These are phyloP conservation scores for Kradibia gibbosae DNA, from an alignment of 1,140 invertebrate genomes.

Conservation along the genomic window DNA sequence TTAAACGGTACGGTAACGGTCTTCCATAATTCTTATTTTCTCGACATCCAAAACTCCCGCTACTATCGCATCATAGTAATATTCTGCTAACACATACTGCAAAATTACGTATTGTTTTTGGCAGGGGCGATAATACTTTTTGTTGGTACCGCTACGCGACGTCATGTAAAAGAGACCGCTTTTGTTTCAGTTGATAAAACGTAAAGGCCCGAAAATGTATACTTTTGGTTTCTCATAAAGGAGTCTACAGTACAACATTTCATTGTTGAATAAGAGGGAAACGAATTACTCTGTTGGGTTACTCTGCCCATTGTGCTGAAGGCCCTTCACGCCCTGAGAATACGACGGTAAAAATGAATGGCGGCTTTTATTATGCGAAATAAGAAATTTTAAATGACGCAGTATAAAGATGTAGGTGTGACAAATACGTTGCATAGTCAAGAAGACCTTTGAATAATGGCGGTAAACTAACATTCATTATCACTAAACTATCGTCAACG, in stretches of 20 bases:
- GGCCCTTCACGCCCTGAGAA: not conserved
- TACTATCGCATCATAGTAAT: not conserved
- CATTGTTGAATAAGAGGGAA: not conserved
- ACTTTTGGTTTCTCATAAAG: conserved; percentile 8
- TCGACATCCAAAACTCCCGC: not conserved
- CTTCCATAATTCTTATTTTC: conserved; percentile 57
- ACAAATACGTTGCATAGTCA: conserved; percentile 3
- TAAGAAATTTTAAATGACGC: conserved; percentile 31
- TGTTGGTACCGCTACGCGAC: conserved; percentile 39
- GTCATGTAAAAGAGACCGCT: no score
- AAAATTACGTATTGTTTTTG: conserved; percentile 53
- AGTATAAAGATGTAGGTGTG: conserved; percentile 1
- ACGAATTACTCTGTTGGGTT: not conserved
- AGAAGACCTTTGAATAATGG: conserved; percentile 1
- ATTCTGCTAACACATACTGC: not conserved
- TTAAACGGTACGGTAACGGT: conserved; percentile 52
- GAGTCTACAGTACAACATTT: not conserved
- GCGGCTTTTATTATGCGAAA: conserved; percentile 36
- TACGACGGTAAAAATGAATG: conserved; percentile 29
- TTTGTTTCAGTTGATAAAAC: conserved; percentile 1
- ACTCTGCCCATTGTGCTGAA: not conserved
- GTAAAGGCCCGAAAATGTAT: conserved; percentile 23
- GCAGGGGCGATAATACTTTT: not conserved
- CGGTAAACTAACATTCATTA: conserved; percentile 3
- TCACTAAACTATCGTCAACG: not conserved